Evolutionary conservation across 2,888 invertebrate species (phyloP), one percentile per base, ranked within the genome.

Genomic region (Hedya salicella): DNA sequence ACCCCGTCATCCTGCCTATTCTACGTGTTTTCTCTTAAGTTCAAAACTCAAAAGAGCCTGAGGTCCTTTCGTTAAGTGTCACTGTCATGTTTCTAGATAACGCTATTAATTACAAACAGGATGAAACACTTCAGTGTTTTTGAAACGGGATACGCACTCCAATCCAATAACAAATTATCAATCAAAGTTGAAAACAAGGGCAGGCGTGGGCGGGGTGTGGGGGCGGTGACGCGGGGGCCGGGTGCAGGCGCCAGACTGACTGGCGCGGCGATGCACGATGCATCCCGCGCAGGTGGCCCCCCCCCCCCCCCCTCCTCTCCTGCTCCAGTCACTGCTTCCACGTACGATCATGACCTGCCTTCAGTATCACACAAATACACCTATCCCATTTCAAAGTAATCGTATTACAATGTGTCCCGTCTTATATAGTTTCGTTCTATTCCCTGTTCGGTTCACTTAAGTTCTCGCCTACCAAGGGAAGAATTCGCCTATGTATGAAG

Each of bases 141-240:
- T 77, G 80, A 82, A 86, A 80, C 76, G 77, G 77, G 79, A 82
- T 83, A 87, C 88, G 83, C 86, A 87, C 82, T 89, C 81, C 83
- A 86, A 88, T 88, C 81, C 83, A 86, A 88, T 89, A 91, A 90
- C 87, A 90, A 90, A 91, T 91, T 91, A 91, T 91, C 88, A 90
- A 91, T 91, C 91, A 91, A 88, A 91, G 89, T 90, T 89, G 87
- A 91, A 91, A 91, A 91, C 89, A 91, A 90, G 85, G 83, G 83
- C 79, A 82, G 75, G 86, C 79, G 86, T 82, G 83, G 80, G 82
- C 75, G 81, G 71, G 74, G 74, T 70, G 68, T 60, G 73, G 66
- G 70, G 70, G 70, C 69, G 70, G 68, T 69, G 57, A 70, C 60
- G 72, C 68, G 68, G 71, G 64, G 75, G 70, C n/a, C 67, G 74